Evolutionary conservation across 2,797 vertebrate species (phyloP), one percentile per base, ranked within the genome.

Genomic region (Labeo calbasu): DNA sequence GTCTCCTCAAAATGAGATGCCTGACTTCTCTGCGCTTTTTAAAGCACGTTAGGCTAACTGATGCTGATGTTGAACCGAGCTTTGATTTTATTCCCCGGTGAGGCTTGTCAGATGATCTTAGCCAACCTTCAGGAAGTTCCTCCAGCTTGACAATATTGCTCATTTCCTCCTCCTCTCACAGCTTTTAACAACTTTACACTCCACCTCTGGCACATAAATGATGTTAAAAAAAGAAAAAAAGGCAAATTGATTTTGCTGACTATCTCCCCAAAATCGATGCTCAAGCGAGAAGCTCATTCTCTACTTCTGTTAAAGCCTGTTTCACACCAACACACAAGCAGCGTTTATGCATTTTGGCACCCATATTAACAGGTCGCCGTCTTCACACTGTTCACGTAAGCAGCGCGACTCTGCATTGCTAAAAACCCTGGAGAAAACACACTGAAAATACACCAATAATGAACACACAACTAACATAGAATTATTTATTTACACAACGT

Each of bases 71-170:
- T 50, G 82, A 88, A 73, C 72, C 66, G 28, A 53, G 82, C 82
- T 88, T 86, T 88, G 87, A 88, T 88, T 86, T 73, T 70, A 70
- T 84, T 77, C 85, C 87, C 87, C 70, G 36, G 82, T 32, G 84
- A 84, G 77, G 46, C 71, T 84, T 73, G 14, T 82, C 84, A 87
- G 73, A 84, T 85, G 75, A 77, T 88, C 88, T 85, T 85, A 82
- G 79, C 65, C 85, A 86, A 86, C 87, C 85, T 88, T 86, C 84
- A 86, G 87, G 85, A 88, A 86, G 75, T 88, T 83, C 83, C 48
- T 86, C 83, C 68, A 79, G 79, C 77, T 82, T 86, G 87, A 86
- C 86, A 86, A 82, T 73, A 86, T 86, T 65, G 71, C 75, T 82
- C 73, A 79, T 83, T 85, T 87, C 83, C 82, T 72, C 83, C 82